phyloP scores from a whole-genome alignment of 2,113 vertebrate species.

The Brienomyrus longianalis region DNA sequence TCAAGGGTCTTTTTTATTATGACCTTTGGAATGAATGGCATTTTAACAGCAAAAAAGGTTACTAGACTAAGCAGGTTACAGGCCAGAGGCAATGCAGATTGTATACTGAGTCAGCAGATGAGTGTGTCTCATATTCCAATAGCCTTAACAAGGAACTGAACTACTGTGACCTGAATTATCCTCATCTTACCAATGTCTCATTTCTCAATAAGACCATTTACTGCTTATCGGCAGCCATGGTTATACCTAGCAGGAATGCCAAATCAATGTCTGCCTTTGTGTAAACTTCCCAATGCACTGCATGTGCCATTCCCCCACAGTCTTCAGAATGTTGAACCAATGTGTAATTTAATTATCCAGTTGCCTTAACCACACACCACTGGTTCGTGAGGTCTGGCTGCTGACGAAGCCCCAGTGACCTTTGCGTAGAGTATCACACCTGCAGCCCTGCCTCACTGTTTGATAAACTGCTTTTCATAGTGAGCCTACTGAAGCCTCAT shows the following conservation, averaged over 20 bases:
- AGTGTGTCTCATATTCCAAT: conserved; percentile 22
- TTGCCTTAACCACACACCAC: neutral
- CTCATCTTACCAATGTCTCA: conserved; percentile 6
- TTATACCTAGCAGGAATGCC: neutral
- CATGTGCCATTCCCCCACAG: neutral
- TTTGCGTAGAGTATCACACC: neutral
- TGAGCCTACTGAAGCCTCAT: neutral
- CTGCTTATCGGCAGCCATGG: conserved; percentile 4
- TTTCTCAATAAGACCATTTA: conserved; percentile 6
- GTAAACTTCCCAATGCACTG: neutral
- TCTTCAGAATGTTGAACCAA: neutral
- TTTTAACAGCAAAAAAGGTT: conserved; percentile 4
- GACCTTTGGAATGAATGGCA: neutral
- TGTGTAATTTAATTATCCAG: conserved; percentile 18
- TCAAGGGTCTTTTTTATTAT: conserved; percentile 5
- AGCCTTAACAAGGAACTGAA: conserved; percentile 16
- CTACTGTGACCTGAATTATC: conserved; percentile 20
- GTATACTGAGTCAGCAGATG: conserved; percentile 23
- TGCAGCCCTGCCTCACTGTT: neutral
- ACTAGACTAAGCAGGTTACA: conserved; percentile 24
- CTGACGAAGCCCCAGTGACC: neutral
- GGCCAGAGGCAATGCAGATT: conserved; percentile 8
- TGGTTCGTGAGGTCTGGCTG: neutral
- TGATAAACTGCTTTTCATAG: neutral
- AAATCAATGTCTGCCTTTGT: neutral